Conservation (phyloP, 2,797 vertebrate genomes). For the Rhabdophis nuchalis region DNA sequence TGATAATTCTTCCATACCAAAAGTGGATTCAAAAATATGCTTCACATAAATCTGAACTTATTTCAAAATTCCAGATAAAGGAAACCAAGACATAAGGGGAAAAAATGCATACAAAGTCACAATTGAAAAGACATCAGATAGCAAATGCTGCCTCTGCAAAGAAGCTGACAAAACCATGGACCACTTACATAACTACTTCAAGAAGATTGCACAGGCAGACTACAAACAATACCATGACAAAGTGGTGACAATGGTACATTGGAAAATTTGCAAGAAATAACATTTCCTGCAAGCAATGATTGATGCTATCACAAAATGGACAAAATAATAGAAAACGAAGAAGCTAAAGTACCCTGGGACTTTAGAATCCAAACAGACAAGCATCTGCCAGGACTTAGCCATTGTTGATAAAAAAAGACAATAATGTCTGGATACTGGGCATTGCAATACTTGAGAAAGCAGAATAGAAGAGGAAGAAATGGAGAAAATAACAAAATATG, state of each 20-base stretch:
- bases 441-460: neutral
- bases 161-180: neutral
- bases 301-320: neutral
- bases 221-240: neutral
- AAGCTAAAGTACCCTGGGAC: neutral
- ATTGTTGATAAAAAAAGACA: neutral
- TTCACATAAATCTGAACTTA: neutral
- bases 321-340: neutral
- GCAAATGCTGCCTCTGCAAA: neutral
- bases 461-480: neutral
- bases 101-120: neutral
- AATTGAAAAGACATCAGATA: neutral
- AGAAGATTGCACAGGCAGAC: neutral
- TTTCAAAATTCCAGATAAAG: neutral
- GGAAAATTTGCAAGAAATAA: neutral
- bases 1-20: neutral
- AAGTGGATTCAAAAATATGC: neutral
- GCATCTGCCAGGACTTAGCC: neutral
- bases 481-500: neutral
- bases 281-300: neutral
- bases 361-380: too few relatives aligned
- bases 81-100: neutral
- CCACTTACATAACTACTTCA: neutral
- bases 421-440: neutral
- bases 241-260: neutral